A percentile compares a stretch with the other conserved stretches of the same genome.
These are phyloP conservation scores for Neolamprologus modestus DNA, from an alignment of 2,113 vertebrate species.

Conservation along the genomic window DNA sequence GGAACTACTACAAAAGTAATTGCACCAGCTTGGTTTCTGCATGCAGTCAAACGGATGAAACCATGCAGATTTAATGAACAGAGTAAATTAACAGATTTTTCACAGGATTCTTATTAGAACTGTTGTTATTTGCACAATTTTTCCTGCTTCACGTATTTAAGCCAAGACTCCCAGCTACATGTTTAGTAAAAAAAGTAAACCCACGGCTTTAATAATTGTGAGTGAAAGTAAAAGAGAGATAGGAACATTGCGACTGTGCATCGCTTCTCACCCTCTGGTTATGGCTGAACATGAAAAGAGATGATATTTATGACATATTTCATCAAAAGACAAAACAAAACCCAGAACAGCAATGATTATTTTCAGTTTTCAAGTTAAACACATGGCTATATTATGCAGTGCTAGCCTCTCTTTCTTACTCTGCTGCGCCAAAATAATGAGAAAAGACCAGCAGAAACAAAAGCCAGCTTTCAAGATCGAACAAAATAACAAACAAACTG, in stretches of 20 bases:
- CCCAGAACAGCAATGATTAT: background rate
- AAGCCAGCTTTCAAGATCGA: background rate
- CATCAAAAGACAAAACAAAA: background rate
- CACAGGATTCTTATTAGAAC: background rate
- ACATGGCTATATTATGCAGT: background rate
- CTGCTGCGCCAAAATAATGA: conserved; percentile 14
- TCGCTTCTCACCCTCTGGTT: background rate
- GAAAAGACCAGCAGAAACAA: background rate
- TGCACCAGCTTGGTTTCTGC: background rate
- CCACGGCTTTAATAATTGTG: background rate
- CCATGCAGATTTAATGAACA: background rate
- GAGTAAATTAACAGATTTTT: background rate
- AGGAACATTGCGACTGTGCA: background rate
- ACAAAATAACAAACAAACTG: background rate
- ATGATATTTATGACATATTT: background rate
- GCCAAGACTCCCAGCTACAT: background rate
- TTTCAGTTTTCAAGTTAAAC: background rate
- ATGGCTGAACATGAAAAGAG: background rate
- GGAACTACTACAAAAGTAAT: background rate
- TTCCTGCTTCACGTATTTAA: background rate
- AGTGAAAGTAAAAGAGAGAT: background rate
- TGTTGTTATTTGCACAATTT: background rate
- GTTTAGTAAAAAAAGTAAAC: background rate
- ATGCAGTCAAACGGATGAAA: background rate
- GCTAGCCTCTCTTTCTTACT: background rate